Conservation (phyloP, 2,888 invertebrate genomes). For the Pseudococcus jackbeardsleyi region DNA sequence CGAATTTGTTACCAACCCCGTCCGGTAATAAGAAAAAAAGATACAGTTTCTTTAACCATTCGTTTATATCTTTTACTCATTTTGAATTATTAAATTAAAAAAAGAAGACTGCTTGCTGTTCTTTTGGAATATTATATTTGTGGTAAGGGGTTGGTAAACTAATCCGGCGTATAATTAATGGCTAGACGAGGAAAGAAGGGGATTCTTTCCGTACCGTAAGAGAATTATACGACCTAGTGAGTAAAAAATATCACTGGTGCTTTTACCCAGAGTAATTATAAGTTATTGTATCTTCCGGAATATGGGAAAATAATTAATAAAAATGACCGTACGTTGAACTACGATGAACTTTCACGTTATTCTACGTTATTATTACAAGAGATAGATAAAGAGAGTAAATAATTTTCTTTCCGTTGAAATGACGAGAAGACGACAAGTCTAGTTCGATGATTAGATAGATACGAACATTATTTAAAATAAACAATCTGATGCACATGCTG, state of each 20-base stretch:
- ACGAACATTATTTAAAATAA: background rate
- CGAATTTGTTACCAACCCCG: background rate
- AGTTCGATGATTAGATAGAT: background rate
- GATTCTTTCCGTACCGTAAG: too few species aligned
- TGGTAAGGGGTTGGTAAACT: conserved; percentile 3
- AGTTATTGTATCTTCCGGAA: background rate
- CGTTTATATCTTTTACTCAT: conserved; percentile 13
- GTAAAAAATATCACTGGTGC: too few species aligned
- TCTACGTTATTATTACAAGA: background rate
- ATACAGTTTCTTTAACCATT: background rate
- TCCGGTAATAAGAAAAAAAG: background rate
- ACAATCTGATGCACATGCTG: background rate
- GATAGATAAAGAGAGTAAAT: background rate
- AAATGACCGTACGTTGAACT: background rate
- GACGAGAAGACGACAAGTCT: background rate
- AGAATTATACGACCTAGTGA: too few species aligned
- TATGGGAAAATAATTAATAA: conserved; percentile 28
- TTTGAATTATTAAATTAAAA: conserved; percentile 51
- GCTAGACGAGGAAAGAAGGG: too few species aligned
- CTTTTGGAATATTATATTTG: background rate
- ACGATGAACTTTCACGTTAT: conserved; percentile 13
- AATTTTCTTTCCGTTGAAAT: background rate
- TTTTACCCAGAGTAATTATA: background rate
- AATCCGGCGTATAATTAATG: too few species aligned
- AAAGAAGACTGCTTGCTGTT: conserved; percentile 2